Conservation (phyloP, 2,113 vertebrate genomes). For the Oncorhynchus nerka region DNA sequence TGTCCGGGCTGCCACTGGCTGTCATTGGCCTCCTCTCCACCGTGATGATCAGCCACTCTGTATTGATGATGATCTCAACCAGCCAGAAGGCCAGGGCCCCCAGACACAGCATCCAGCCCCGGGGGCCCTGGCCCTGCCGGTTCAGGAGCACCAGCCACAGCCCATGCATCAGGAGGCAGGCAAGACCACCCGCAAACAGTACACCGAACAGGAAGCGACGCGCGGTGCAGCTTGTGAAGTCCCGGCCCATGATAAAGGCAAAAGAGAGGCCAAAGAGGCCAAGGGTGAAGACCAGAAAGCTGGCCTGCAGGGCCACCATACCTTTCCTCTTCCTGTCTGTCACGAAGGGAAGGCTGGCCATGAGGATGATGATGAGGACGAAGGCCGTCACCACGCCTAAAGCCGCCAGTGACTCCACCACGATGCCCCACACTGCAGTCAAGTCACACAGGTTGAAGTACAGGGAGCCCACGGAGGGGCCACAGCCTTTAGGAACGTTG, state of each 20-base stretch:
- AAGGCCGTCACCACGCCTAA: slow-evolving; percentile 81
- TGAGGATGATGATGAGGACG: slow-evolving; percentile 79
- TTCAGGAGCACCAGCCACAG: slow-evolving; percentile 79
- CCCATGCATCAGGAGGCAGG: slow-evolving; percentile 83
- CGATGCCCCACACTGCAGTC: slow-evolving; percentile 81
- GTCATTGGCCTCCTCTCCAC: slow-evolving; percentile 47
- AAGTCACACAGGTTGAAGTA: slow-evolving; percentile 91
- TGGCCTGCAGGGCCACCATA: slow-evolving; percentile 80
- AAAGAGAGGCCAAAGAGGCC: slow-evolving; percentile 91
- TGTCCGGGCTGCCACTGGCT: neutral
- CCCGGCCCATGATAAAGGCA: slow-evolving; percentile 80
- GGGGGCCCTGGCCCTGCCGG: slow-evolving; percentile 67
- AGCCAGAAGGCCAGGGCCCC: slow-evolving; percentile 80
- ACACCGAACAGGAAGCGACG: slow-evolving; percentile 90
- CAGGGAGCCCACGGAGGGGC: slow-evolving; percentile 69
- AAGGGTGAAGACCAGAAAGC: slow-evolving; percentile 82
- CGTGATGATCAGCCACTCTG: slow-evolving; percentile 90
- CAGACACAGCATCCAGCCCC: slow-evolving; percentile 76
- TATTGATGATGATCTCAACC: slow-evolving; percentile 90
- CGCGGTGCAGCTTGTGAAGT: slow-evolving; percentile 82
- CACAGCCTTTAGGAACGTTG: slow-evolving; percentile 71
- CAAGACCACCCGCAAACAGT: slow-evolving; percentile 85
- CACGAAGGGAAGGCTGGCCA: slow-evolving; percentile 83
- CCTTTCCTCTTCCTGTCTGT: slow-evolving; percentile 81
- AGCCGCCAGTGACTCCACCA: slow-evolving; percentile 81